Evolutionary conservation across 2,888 invertebrate genomes (phyloP), one percentile per base, ranked within the genome.

Genomic region (Cyclophora punctaria): DNA sequence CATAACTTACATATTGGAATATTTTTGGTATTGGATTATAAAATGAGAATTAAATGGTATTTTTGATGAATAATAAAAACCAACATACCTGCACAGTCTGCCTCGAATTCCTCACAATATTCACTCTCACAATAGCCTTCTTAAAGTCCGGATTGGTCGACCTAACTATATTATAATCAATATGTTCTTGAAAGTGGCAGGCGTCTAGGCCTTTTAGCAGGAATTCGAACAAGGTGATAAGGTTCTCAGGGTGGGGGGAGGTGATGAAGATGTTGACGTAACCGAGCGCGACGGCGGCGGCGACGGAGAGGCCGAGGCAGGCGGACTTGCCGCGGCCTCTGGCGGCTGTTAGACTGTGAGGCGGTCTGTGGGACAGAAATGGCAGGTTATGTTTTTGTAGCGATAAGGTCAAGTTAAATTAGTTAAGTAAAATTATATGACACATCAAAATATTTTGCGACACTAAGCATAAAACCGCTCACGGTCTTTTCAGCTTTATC

Each of bases 301-400:
- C 94, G 7, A 99, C 93, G 0, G 98, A 93, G 33, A 99, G 89
- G 0, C 99, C 99, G 44, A 99, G 89, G 3, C 98, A 96, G 0
- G 99, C 99, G 0, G 99, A 99, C 88, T 99, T 99, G 60, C 99
- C 99, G 50, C 99, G 91, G 41, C 99, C 99, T 87, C 99, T 92
- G 3, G 98, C 95, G 20, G 99, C 99, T 0, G 99, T 99, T 54
- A 99, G 85, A 2, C 97, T 96, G 50, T 98, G 97, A 0, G 98
- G 99, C 0, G 96, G 95, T 57, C 95, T 92, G 56, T 3, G 2
- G 5, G 20, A 20, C 20, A 20, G 20, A 20, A 20, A 20, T 20
- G 20, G 20, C 2, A 2, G 20, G 20, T 20, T 20, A 20, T 1
- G 20, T 20, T 20, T 20, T 20, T 20, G 20, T 20, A 20, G 20